These are phyloP conservation scores for Microplitis mediator DNA, from an alignment of 1,140 invertebrate species.

Conservation along the genomic window DNA sequence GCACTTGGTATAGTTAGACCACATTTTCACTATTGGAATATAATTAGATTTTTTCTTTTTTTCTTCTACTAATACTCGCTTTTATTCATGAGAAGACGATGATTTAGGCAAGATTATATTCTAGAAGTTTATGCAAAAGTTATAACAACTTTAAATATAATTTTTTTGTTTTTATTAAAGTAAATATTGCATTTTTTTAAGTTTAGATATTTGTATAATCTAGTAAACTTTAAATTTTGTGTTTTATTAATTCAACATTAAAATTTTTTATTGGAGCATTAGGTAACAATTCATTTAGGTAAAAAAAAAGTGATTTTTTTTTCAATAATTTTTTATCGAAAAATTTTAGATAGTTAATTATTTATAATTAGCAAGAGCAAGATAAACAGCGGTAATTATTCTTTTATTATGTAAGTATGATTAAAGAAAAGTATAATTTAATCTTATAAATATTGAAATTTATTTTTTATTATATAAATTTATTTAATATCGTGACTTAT, in stretches of 20 bases:
- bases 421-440: not conserved
- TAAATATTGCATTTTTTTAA: not conserved
- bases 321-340: too few relatives aligned
- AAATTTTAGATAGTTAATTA: too few relatives aligned
- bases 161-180: not conserved
- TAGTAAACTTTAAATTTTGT: too few relatives aligned
- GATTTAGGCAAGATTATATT: conserved; percentile 2
- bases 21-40: not conserved
- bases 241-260: too few relatives aligned
- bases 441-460: too few relatives aligned
- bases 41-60: conserved; percentile 3
- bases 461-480: conserved; percentile 1
- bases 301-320: too few relatives aligned
- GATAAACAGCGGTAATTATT: too few relatives aligned
- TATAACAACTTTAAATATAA: not conserved
- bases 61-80: not conserved
- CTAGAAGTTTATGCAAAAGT: conserved; percentile 11
- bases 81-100: not conserved
- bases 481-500: not conserved
- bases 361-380: too few relatives aligned
- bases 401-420: not conserved
- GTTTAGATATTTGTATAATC: too few relatives aligned
- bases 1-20: not conserved
- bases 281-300: too few relatives aligned
- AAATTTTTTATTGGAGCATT: too few relatives aligned